phyloP scores from a whole-genome alignment of 2,797 vertebrate species.

The Micrastur ruficollis region DNA sequence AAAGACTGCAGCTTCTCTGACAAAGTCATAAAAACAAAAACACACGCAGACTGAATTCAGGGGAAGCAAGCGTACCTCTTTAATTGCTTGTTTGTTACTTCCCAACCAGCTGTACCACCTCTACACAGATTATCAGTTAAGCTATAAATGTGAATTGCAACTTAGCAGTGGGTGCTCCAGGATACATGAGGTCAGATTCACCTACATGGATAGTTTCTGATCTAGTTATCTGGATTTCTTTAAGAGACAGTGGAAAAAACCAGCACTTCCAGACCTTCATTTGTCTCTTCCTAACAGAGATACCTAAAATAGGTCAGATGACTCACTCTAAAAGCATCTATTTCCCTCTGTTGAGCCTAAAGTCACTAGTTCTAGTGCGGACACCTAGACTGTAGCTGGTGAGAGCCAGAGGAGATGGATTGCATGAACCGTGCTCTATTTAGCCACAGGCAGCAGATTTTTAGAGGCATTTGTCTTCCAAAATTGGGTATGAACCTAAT shows the following conservation, averaged over 20 bases:
- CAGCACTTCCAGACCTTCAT: not conserved
- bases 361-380: not conserved
- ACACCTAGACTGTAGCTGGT: not conserved
- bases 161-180: not conserved
- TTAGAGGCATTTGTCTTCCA: constrained; percentile 3
- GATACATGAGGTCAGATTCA: not conserved
- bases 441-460: not conserved
- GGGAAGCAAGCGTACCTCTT: constrained; percentile 1
- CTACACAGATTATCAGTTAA: not conserved
- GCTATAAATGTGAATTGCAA: not conserved
- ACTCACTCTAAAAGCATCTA: not conserved
- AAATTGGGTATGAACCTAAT: not conserved
- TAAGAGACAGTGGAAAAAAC: not conserved
- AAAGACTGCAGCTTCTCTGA: not conserved
- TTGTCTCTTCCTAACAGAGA: not conserved
- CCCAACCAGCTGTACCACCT: not conserved
- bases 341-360: not conserved
- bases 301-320: constrained; percentile 1
- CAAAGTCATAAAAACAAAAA: not conserved
- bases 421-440: not conserved
- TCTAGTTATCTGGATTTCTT: not conserved
- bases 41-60: not conserved
- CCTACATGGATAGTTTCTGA: not conserved
- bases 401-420: not conserved
- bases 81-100: constrained; percentile 13